These are phyloP conservation scores for Macaria liturata DNA, from an alignment of 2,888 invertebrate species.

Conservation along the genomic window DNA sequence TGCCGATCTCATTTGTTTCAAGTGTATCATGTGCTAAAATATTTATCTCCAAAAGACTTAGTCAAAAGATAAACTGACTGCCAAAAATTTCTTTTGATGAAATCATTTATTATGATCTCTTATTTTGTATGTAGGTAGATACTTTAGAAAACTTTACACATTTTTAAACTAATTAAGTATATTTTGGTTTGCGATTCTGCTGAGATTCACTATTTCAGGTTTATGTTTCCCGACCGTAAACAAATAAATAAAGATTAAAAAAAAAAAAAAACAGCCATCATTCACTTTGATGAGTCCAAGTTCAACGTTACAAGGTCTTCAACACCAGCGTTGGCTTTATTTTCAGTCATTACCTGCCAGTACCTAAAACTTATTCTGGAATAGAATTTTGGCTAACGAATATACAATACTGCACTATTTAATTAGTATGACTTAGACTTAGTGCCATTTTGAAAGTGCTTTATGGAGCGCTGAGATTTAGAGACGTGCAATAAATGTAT, in stretches of 20 bases:
- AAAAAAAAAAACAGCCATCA: no score
- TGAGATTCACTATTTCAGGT: constrained; percentile 5
- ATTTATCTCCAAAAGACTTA: not conserved
- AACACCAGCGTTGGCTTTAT: not conserved
- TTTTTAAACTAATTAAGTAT: constrained; percentile 1
- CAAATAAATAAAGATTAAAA: no score
- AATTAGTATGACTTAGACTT: no score
- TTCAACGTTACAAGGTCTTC: constrained; percentile 5
- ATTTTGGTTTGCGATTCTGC: not conserved
- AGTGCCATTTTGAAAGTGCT: no score
- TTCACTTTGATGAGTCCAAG: constrained; percentile 5
- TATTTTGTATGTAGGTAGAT: not conserved
- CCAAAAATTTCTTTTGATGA: constrained; percentile 1
- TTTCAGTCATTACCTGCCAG: not conserved
- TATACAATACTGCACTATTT: no score
- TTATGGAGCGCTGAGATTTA: no score
- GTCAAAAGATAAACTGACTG: not conserved
- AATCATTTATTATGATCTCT: not conserved
- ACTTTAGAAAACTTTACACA: not conserved
- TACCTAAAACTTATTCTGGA: not conserved
- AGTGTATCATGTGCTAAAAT: not conserved
- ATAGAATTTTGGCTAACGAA: not conserved
- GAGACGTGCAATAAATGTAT: constrained; percentile 11
- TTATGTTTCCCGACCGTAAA: constrained; percentile 8
- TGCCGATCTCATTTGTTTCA: not conserved